Evolutionary conservation across 1,140 invertebrate genomes (phyloP).

Genomic region (Ephestia elutella): DNA sequence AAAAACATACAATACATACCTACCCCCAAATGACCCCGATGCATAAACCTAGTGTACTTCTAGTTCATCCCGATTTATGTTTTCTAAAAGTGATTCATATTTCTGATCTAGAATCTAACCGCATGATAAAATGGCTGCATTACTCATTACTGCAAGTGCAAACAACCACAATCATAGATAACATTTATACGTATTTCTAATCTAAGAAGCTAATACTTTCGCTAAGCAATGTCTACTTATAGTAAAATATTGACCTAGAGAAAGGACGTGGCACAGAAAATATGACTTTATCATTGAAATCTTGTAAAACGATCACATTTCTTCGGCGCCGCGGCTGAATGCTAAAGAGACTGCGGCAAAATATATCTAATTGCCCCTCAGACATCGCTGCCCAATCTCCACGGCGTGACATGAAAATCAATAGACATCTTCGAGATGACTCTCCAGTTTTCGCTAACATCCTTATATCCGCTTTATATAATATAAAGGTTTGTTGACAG

Average conservation of each 20-base stretch:
- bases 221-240: no score
- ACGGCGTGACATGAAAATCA: slow-evolving; percentile 47
- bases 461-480: slow-evolving; percentile 42
- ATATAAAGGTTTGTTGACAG: slow-evolving; percentile 63
- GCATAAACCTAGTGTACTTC: no score
- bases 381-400: slow-evolving; percentile 22
- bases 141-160: no score
- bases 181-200: no score
- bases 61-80: no score
- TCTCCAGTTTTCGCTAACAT: slow-evolving; percentile 35
- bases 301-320: not conserved
- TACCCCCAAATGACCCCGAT: no score
- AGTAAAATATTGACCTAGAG: not conserved
- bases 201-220: no score
- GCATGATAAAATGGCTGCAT: no score
- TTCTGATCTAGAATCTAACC: no score
- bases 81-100: no score
- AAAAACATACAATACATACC: no score
- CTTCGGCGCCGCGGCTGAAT: slow-evolving; percentile 24
- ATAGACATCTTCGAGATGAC: slow-evolving; percentile 50
- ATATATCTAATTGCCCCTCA: slow-evolving; percentile 27
- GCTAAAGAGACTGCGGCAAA: slow-evolving; percentile 34
- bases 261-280: not conserved
- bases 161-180: no score
- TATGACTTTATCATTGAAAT: not conserved